Percentiles rank a stretch among this genome's conserved stretches.
Conservation (phyloP, 2,113 vertebrate species). For the Muscicapa adusta region DNA sequence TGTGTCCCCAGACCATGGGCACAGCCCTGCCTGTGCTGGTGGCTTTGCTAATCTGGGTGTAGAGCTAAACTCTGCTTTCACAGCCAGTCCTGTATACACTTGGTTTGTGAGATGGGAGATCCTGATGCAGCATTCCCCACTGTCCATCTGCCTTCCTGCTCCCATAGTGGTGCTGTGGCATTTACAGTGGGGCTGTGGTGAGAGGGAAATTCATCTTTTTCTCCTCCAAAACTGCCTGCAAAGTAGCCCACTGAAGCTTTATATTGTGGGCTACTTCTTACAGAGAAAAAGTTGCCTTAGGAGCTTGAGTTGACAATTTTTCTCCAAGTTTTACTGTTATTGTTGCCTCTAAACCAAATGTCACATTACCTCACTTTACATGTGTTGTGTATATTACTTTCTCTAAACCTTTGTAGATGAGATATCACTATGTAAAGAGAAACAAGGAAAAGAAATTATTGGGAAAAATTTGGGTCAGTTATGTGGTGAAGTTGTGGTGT, state of each 20-base stretch:
- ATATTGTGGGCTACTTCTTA: not conserved
- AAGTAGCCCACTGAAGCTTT: not conserved
- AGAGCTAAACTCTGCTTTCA: not conserved
- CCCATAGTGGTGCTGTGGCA: not conserved
- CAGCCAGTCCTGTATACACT: not conserved
- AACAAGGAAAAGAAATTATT: not conserved
- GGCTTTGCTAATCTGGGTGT: not conserved
- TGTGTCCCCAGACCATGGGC: not conserved
- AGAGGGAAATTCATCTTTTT: not conserved
- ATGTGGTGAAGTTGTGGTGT: not conserved
- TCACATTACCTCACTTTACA: not conserved
- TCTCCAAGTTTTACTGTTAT: not conserved
- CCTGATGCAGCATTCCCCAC: not conserved
- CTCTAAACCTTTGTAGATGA: not conserved
- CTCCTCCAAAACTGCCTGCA: not conserved
- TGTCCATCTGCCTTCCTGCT: not conserved
- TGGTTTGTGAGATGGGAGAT: not conserved
- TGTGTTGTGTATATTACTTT: not conserved
- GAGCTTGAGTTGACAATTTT: not conserved
- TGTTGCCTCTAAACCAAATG: not conserved
- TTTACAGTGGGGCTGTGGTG: rapidly evolving
- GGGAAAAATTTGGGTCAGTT: not conserved
- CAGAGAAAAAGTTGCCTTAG: not conserved
- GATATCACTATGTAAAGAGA: not conserved
- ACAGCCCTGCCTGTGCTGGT: not conserved